phyloP scores from a whole-genome alignment of 2,888 invertebrate genomes.

The Himalopsyche japonica region DNA sequence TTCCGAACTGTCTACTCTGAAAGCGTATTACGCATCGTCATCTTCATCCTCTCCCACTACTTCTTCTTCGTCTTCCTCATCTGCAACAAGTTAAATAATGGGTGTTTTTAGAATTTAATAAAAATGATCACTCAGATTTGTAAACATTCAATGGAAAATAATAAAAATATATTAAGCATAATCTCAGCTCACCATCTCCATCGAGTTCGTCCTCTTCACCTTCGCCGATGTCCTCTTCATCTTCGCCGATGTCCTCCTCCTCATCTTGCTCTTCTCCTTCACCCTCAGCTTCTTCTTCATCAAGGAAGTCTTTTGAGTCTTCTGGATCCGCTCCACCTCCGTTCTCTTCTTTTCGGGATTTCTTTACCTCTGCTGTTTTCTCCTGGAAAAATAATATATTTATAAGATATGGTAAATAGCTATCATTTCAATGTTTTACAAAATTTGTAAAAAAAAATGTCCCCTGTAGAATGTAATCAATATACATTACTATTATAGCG shows the following conservation, averaged over 20 bases:
- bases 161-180: too few species aligned
- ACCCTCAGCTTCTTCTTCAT: slow-evolving; percentile 64
- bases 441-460: too few species aligned
- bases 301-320: slow-evolving; percentile 65
- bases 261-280: slow-evolving; percentile 62
- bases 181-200: slow-evolving; percentile 54
- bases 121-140: too few species aligned
- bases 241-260: slow-evolving; percentile 68
- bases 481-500: too few species aligned
- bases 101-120: too few species aligned
- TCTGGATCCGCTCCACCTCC: slow-evolving; percentile 69
- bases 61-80: slow-evolving; percentile 60
- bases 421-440: too few species aligned
- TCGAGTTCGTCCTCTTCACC: slow-evolving; percentile 70
- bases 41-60: slow-evolving; percentile 59
- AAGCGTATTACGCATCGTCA: slow-evolving; percentile 61
- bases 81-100: slow-evolving; percentile 45
- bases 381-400: slow-evolving; percentile 55
- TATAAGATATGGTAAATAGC: too few species aligned
- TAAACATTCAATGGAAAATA: not conserved
- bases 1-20: slow-evolving; percentile 23
- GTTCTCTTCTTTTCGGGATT: slow-evolving; percentile 80
- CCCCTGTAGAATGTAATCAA: too few species aligned
- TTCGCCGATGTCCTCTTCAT: slow-evolving; percentile 65
- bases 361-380: slow-evolving; percentile 74